phyloP scores from a whole-genome alignment of 2,888 invertebrate genomes.

The Chaetoderma sp. region DNA sequence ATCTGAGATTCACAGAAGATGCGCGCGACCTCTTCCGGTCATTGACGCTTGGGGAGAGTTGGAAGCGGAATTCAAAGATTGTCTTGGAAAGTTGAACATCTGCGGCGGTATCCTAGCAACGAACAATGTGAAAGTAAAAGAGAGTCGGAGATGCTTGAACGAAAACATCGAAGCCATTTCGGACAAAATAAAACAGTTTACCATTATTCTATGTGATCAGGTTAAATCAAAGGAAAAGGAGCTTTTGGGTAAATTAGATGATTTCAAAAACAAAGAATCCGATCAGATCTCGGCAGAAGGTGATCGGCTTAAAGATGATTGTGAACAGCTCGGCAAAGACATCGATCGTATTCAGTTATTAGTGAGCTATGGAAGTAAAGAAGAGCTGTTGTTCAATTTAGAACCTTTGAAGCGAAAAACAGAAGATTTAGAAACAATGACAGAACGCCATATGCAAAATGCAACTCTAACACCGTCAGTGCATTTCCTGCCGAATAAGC shows the following conservation, averaged over 20 bases:
- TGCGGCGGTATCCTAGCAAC: background rate
- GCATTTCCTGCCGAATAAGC: too few relatives aligned
- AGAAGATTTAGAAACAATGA: constrained; percentile 41
- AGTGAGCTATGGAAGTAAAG: constrained; percentile 52
- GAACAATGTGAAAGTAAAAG: background rate
- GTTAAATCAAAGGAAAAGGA: constrained; percentile 44
- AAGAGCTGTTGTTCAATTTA: constrained; percentile 48
- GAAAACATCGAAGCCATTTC: constrained; percentile 46
- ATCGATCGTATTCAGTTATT: constrained; percentile 47
- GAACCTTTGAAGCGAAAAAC: constrained; percentile 42
- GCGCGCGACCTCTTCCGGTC: constrained; percentile 50
- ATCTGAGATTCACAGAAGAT: constrained; percentile 46
- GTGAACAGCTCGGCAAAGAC: constrained; percentile 42
- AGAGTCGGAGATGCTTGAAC: constrained; percentile 24
- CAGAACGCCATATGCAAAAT: constrained; percentile 34
- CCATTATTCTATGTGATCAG: constrained; percentile 42
- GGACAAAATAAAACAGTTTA: constrained; percentile 43
- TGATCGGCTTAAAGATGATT: constrained; percentile 38
- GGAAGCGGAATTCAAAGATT: constrained; percentile 35
- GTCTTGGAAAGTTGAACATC: background rate
- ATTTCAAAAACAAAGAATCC: too few relatives aligned
- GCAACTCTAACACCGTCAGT: too few relatives aligned
- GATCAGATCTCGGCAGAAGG: constrained; percentile 45
- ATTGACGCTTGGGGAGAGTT: constrained; percentile 48
- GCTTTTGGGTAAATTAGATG: constrained; percentile 43